Base-by-base conservation (phyloP, 2,113 vertebrate genomes). In the Notothenia coriiceps region DNA sequence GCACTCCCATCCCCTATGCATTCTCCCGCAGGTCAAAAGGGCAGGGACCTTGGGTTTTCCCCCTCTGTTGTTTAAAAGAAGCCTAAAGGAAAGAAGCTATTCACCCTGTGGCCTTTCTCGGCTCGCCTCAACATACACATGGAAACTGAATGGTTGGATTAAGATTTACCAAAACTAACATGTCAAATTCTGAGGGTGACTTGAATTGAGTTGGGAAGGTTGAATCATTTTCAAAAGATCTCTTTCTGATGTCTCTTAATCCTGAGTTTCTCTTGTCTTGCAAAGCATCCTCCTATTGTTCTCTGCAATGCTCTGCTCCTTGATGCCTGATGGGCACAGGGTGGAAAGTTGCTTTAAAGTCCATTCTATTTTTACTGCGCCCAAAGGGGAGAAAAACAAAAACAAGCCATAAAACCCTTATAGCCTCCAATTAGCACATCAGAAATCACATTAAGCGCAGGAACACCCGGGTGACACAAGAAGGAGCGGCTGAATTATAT, bases 21-120 rank as follows among this genome's bases (percentile, higher is more conserved):
- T 95, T 96, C 93, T 95, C 94, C 96, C 86, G 91, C 90, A 95
- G 97, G 96, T 98, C 94, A 94, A 95, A 96, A 95, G 94, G 96
- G 94, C 96, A 91, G 91, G 94, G 96, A 92, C 91, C 74, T 56
- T 93, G 60, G 55, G 57, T 83, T 75, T 59, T 55, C 75, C 82
- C 75, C 84, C 66, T 35, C 79, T 87, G 84, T 65, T 88, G 66
- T 86, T 80, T 86, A 52, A 89, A 87, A 88, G 88, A 82, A 86
- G 65, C 78, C 70, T 6, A 72, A 79, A 83, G 81, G 77, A 84
- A 81, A 84, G 60, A 86, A 73, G 10, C 25, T 51, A 73, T 56
- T 77, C 25, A 56, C 22, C 61, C 17, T 2, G 1, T 40, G n/a
- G 43, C 49, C 60, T 77, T 61, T 69, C 57, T 76, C 61, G 59